Percentiles rank a stretch among this genome's conserved stretches.
Evolutionary conservation across 2,113 vertebrate species (phyloP).

Genomic region (Pseudorectes ferrugineus): DNA sequence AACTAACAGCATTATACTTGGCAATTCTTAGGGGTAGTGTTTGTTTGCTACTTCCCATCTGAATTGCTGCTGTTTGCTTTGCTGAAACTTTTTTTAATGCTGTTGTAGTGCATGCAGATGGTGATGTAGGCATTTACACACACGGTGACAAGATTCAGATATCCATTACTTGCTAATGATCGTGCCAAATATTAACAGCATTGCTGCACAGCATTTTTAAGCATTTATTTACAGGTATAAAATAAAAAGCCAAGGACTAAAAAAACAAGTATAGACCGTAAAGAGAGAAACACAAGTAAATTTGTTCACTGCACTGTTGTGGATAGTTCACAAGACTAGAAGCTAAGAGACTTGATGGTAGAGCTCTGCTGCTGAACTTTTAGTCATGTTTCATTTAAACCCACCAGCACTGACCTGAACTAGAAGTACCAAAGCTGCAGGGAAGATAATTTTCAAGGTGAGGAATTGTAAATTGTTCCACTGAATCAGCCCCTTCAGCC

Average conservation of each 20-base stretch:
- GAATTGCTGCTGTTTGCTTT: conserved; percentile 52
- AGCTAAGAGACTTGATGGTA: not conserved
- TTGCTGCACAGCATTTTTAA: not conserved
- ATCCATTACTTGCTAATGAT: not conserved
- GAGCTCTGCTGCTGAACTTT: not conserved
- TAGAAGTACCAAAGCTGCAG: not conserved
- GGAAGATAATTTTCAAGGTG: conserved; percentile 5
- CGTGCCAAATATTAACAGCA: not conserved
- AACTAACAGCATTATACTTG: conserved; percentile 35
- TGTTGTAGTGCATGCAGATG: not conserved
- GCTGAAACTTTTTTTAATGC: conserved; percentile 22
- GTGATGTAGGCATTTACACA: not conserved
- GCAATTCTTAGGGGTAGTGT: not conserved
- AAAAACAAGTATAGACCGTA: not conserved
- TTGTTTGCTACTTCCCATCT: conserved; percentile 38
- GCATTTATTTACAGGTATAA: not conserved
- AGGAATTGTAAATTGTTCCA: not conserved
- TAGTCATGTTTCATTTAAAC: not conserved
- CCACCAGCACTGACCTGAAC: not conserved
- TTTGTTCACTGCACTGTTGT: not conserved
- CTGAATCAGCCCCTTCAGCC: not conserved
- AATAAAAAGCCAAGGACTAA: not conserved
- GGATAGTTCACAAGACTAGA: not conserved
- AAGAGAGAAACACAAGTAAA: not conserved
- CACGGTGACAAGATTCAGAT: not conserved